Percentiles rank a stretch among this genome's conserved stretches.
phyloP scores from a whole-genome alignment of 2,888 invertebrate genomes.

The Diarsia brunnea region DNA sequence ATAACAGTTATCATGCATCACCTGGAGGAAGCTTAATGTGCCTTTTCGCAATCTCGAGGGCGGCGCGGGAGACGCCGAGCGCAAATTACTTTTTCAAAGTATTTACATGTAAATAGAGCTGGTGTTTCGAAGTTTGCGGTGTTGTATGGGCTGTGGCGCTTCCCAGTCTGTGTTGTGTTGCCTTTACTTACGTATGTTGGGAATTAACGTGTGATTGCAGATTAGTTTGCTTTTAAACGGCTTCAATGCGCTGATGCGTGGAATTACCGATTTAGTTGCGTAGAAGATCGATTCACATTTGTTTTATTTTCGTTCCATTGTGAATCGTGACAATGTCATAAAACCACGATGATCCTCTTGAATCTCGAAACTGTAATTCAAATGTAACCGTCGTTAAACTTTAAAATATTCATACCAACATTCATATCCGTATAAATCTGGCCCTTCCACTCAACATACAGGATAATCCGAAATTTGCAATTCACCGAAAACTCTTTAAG shows the following conservation, averaged over 20 bases:
- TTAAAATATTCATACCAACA: conserved; percentile 59
- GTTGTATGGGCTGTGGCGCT: conserved; percentile 67
- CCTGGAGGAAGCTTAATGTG: conserved; percentile 90
- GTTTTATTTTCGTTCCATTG: conserved; percentile 6
- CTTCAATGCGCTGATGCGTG: not conserved
- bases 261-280: not conserved
- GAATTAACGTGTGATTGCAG: conserved; percentile 33
- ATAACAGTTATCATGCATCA: conserved; percentile 91
- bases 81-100: conserved; percentile 91
- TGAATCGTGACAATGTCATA: conserved; percentile 2
- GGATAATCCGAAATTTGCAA: conserved; percentile 75
- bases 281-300: not conserved
- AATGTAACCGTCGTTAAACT: conserved; percentile 34
- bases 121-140: conserved; percentile 79
- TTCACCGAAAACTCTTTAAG: conserved; percentile 80
- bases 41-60: conserved; percentile 90
- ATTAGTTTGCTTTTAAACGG: conserved; percentile 35
- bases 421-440: conserved; percentile 64
- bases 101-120: conserved; percentile 91
- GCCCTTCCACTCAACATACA: conserved; percentile 50
- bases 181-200: conserved; percentile 38
- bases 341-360: not conserved
- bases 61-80: conserved; percentile 84
- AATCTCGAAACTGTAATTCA: conserved; percentile 25
- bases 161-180: conserved; percentile 60